Base-by-base conservation (phyloP, 2,888 invertebrate species). In the Cheilosia vernalis region DNA sequence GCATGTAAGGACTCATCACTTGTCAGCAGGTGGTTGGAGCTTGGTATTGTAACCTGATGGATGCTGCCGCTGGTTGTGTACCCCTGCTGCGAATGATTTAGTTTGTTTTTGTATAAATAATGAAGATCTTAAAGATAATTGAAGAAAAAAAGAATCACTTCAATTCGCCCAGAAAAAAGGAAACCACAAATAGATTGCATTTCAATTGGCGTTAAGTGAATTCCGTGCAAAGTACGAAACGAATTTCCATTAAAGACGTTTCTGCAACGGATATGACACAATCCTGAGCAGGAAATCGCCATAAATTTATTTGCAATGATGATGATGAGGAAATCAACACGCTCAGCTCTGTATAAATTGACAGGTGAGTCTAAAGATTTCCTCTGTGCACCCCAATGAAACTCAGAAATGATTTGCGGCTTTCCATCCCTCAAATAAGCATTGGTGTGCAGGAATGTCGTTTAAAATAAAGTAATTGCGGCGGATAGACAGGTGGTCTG, bases 261-360 rank as follows among this genome's bases (percentile, higher is more conserved):
- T 85, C 77, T 76, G 61, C 67, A 87, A 87, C 90, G 91, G 91
- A 91, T 91, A 90, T 91, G 88, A 89, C 88, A 85, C 90, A 89
- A 89, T 90, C 88, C 89, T 81, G 89, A 88, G 87, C 90, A 90
- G 91, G 91, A 91, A 90, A 91, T 91, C 89, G 87, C 88, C 87
- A 88, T 88, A 87, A 90, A 88, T 88, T 88, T 82, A 83, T 88
- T 89, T 87, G 84, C 66, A 84, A 87, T 76, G 87, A 87, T 85
- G 85, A 84, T 56, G 84, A 86, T 44, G 86, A 81, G 82, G 77
- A 82, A 86, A 82, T 78, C 73, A 86, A 82, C 73, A 84, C 64
- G 76, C 69, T 78, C 60, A 77, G 74, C 81, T 78, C 24, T 1
- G 6, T 30, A 27, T 33, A 40, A 78, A 78, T 70, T 87, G 78